Base-by-base conservation (phyloP, 2,888 invertebrate genomes). In the Resseliella maxima region DNA sequence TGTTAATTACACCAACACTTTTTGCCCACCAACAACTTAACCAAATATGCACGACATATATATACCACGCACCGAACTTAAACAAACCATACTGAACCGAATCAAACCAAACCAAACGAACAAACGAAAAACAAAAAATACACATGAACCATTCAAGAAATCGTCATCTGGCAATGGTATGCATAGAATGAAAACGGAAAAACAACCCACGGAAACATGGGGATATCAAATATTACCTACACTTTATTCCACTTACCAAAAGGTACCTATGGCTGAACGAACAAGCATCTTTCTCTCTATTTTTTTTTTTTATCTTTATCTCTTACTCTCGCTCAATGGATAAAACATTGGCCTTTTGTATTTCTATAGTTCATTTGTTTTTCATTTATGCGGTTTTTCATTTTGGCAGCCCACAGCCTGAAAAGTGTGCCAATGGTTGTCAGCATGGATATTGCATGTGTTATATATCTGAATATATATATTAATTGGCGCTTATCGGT, bases 211-310 rank as follows among this genome's bases (percentile, higher is more conserved):
- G 86, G 93, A 94, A 89, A 93, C 94, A 87, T 96, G 96, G 96
- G 95, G 95, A 91, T 96, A 95, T 92, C 96, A 96, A 92, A 94
- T 96, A 89, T 94, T 96, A 90, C 96, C 96, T 89, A 95, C 95
- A 90, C 93, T 96, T 90, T 96, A 96, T 92, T 94, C 95, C 90
- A 93, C 94, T 91, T 95, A 95, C 90, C 96, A 96, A 93, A 96
- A 96, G 96, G 96, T 96, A 93, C 90, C 87, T 85, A 85, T n/a
- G 24, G 24, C 24, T 27, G 59, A 24, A 59, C 59, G 5, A 8
- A 8, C 27, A 24, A 41, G 46, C 18, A 2, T 50, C 46, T 50
- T 18, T 50, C 46, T 50, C 46, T 50, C 46, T 50, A 8, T 50
- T 18, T 50, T 1, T 50, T 18, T 50, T 50, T 2, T 50, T 18